Percentiles rank a stretch among this genome's conserved stretches.
Conservation (phyloP, 2,113 vertebrate genomes). For the Furnarius figulus region DNA sequence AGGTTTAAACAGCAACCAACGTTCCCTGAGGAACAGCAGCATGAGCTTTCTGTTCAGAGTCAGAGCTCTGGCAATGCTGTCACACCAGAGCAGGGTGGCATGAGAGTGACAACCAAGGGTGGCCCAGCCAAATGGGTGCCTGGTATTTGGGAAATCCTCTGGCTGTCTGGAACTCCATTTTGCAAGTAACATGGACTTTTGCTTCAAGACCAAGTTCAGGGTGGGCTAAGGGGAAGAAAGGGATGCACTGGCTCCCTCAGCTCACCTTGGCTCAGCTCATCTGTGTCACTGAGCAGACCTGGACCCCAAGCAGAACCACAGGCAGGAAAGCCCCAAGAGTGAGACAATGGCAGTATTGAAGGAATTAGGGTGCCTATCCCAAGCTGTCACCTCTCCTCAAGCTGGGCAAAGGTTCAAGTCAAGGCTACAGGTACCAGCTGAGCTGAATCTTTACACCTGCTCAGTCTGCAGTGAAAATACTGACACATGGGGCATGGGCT, state of each 20-base stretch:
- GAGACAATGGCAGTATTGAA: background rate
- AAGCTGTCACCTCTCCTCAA: background rate
- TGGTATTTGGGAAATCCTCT: background rate
- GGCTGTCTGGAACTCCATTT: background rate
- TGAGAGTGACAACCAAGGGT: background rate
- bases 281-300: background rate
- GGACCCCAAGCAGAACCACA: background rate
- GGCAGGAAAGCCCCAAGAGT: background rate
- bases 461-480: background rate
- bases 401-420: background rate
- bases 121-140: background rate
- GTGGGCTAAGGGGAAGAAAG: background rate
- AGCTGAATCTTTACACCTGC: background rate
- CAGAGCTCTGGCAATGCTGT: background rate
- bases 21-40: fast-evolving
- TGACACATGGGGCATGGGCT: fast-evolving
- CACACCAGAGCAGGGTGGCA: background rate
- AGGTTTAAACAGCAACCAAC: background rate
- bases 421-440: background rate
- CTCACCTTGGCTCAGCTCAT: background rate
- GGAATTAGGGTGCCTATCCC: background rate
- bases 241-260: background rate
- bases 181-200: background rate
- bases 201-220: background rate
- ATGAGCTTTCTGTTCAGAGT: background rate